Evolutionary conservation across 2,113 vertebrate genomes (phyloP).

Genomic region (Accipiter cooperii): DNA sequence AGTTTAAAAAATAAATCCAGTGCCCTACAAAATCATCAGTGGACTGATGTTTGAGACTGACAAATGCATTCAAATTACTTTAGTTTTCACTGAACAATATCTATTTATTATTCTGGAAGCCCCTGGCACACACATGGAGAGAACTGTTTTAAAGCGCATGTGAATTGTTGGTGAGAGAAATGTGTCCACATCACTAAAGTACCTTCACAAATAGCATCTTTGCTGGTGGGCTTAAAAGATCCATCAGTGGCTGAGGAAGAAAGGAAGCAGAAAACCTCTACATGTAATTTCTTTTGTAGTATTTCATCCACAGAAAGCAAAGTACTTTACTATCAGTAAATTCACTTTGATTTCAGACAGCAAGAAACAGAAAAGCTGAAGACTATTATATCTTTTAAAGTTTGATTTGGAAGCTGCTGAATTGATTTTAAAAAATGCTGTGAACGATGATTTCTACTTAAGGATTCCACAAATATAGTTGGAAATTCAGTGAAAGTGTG

Average conservation of each 20-base stretch:
- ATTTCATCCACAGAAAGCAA: not conserved
- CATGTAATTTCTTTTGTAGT: not conserved
- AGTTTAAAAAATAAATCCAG: not conserved
- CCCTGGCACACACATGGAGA: not conserved
- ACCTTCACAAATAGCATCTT: not conserved
- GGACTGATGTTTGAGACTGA: not conserved
- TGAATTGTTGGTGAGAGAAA: not conserved
- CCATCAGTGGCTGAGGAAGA: not conserved
- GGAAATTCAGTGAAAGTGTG: not conserved
- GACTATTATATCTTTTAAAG: not conserved
- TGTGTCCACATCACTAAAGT: not conserved
- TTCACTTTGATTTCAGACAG: not conserved
- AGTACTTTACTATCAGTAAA: not conserved
- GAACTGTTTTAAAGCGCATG: not conserved
- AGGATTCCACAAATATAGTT: not conserved
- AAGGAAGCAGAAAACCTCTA: not conserved
- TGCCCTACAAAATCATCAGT: not conserved
- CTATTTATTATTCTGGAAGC: not conserved
- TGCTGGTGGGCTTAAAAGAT: not conserved
- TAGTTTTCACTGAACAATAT: not conserved
- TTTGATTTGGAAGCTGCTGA: not conserved
- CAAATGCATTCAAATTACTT: not conserved
- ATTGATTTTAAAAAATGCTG: not conserved
- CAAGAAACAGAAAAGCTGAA: not conserved
- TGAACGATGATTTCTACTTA: not conserved